Base-by-base conservation (phyloP, 2,888 invertebrate genomes). In the Eupsilia transversa region DNA sequence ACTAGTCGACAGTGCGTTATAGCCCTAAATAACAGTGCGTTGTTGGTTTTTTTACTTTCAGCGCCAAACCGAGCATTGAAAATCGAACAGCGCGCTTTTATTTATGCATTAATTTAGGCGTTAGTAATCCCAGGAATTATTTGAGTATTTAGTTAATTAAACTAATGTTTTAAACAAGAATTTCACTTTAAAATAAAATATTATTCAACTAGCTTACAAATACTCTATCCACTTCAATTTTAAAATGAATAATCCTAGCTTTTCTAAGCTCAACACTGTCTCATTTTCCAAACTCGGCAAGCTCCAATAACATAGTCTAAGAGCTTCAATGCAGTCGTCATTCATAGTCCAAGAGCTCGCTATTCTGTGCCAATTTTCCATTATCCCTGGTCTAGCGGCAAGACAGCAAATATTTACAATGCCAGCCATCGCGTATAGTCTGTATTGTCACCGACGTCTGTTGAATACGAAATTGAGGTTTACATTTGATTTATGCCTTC, bases 311-410 rank as follows among this genome's bases (percentile, higher is more conserved):
- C 56, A 71, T 83, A 74, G 72, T 67, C 79, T 80, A 80, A 83
- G 83, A 84, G 83, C 77, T 75, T 81, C 83, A 86, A 83, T 85
- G 83, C 88, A 90, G 87, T 87, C 89, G 89, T 86, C 91, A 93
- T 93, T 92, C 90, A 92, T 92, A 92, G 92, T 89, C 88, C 88
- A 92, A 87, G 90, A 90, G 90, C 88, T 85, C 85, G 87, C 89
- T 88, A 90, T 91, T 92, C 92, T 90, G 89, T 91, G 92, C 91
- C 93, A 93, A 94, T 93, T 93, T 93, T 93, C 93, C 92, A 93
- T 93, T 93, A 93, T 92, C 90, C 82, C 77, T 81, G 79, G 84
- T 89, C 89, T 92, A 91, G 89, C 87, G 89, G 89, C 90, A 92
- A 93, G 91, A 83, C 79, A 72, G 86, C 88, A 87, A 87, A 87